A percentile compares a stretch with the other conserved stretches of the same genome.
Evolutionary conservation across 2,113 vertebrate genomes (phyloP).

Genomic region (Nothobranchius furzeri): DNA sequence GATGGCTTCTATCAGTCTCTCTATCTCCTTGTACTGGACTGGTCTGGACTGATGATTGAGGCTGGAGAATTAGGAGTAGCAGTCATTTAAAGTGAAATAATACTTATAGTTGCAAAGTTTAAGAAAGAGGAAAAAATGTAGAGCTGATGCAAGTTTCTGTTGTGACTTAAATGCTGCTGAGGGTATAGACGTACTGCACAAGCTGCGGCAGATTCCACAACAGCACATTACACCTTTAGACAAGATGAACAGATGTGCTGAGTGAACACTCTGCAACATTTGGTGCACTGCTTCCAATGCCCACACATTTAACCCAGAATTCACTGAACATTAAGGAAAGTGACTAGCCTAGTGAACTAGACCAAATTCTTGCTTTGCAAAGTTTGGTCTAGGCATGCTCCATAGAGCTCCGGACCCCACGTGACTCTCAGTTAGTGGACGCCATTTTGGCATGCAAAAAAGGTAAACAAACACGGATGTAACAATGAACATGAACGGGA

Average conservation of each 20-base stretch:
- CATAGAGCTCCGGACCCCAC: no score
- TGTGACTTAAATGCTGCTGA: not conserved
- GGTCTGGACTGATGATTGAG: constrained; percentile 87
- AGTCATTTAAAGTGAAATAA: no score
- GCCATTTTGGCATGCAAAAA: no score
- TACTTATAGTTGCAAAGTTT: no score
- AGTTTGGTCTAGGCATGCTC: no score
- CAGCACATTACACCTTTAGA: not conserved
- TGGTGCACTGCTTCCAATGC: not conserved
- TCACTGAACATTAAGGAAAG: not conserved
- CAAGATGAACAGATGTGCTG: not conserved
- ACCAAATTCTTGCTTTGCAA: no score
- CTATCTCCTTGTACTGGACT: constrained; percentile 84
- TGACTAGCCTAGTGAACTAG: no score
- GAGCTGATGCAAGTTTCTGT: not conserved
- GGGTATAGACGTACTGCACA: not conserved
- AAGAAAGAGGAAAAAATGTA: not conserved
- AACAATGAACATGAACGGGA: no score
- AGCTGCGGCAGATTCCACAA: not conserved
- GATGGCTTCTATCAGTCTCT: constrained; percentile 79
- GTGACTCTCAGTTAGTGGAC: no score
- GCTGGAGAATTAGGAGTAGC: constrained; percentile 69
- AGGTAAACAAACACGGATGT: no score
- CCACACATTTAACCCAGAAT: not conserved
- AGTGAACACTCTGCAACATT: not conserved